Conservation (phyloP, 2,888 invertebrate genomes). For the Uloborus plumipes region DNA sequence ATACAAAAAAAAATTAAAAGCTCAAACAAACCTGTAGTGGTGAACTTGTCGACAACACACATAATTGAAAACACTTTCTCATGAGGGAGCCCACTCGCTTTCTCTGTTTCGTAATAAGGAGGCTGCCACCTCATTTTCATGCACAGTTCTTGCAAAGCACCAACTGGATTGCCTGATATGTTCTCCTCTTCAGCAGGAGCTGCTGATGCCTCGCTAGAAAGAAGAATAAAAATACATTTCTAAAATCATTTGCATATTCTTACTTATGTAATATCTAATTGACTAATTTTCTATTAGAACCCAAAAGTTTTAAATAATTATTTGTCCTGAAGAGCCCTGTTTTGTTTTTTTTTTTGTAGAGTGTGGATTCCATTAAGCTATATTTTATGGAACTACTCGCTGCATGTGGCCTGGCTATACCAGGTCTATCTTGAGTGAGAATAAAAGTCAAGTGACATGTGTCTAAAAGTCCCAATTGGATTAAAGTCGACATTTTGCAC, state of each 20-base stretch:
- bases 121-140: constrained; percentile 97
- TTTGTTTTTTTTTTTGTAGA: no score
- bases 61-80: constrained; percentile 94
- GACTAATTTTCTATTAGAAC: no score
- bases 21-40: constrained; percentile 75
- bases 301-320: no score
- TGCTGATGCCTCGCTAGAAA: constrained; percentile 40
- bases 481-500: no score
- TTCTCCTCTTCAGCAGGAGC: constrained; percentile 78
- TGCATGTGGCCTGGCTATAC: no score
- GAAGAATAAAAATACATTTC: neutral
- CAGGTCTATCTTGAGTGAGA: no score
- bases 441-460: no score
- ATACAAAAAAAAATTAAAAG: no score
- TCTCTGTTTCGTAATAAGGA: constrained; percentile 87
- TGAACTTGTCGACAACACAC: constrained; percentile 87
- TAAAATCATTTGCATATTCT: neutral
- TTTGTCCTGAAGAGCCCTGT: no score
- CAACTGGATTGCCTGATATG: constrained; percentile 87
- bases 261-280: neutral
- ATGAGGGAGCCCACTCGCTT: constrained; percentile 89
- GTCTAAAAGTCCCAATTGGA: no score
- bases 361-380: no score
- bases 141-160: constrained; percentile 91
- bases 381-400: no score